phyloP scores from a whole-genome alignment of 2,888 invertebrate genomes.

The Yponomeuta sedellus region DNA sequence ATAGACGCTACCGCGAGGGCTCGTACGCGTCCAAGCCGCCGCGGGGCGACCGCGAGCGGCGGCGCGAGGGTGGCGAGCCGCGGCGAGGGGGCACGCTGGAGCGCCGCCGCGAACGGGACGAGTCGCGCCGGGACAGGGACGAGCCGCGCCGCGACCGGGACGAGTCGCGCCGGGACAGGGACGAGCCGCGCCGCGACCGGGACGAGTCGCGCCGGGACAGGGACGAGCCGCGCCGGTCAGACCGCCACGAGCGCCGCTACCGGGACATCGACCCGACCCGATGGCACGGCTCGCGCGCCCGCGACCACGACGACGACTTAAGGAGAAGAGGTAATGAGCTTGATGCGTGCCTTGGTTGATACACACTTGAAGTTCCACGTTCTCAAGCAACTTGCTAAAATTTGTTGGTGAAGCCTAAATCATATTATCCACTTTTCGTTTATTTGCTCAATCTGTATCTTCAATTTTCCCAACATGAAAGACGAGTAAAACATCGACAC shows the following conservation, averaged over 20 bases:
- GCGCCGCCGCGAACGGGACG: slow-evolving; percentile 53
- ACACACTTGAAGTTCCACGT: too few relatives aligned
- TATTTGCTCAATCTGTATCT: too few relatives aligned
- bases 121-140: slow-evolving; percentile 37
- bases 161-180: slow-evolving; percentile 36
- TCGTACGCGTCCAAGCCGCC: slow-evolving; percentile 64
- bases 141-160: slow-evolving; percentile 45
- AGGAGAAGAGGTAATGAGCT: slow-evolving; percentile 40
- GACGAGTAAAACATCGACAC: too few relatives aligned
- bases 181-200: slow-evolving; percentile 45
- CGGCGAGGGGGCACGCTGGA: slow-evolving; percentile 36
- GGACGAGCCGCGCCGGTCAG: slow-evolving; percentile 29
- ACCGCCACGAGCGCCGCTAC: slow-evolving; percentile 33
- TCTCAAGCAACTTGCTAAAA: too few relatives aligned
- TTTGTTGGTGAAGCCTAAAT: too few relatives aligned
- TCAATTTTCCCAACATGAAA: too few relatives aligned
- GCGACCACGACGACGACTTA: slow-evolving; percentile 41
- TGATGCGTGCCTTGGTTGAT: too few relatives aligned
- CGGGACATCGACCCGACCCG: slow-evolving; percentile 58
- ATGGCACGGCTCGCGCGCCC: slow-evolving; percentile 47
- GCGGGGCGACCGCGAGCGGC: slow-evolving; percentile 55
- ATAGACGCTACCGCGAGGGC: slow-evolving; percentile 69
- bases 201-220: slow-evolving; percentile 33
- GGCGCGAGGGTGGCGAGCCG: slow-evolving; percentile 42
- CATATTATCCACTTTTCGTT: too few relatives aligned